Percentiles rank a stretch among this genome's conserved stretches.
These are phyloP conservation scores for Platysteira castanea DNA, from an alignment of 2,113 vertebrate species.

Conservation along the genomic window DNA sequence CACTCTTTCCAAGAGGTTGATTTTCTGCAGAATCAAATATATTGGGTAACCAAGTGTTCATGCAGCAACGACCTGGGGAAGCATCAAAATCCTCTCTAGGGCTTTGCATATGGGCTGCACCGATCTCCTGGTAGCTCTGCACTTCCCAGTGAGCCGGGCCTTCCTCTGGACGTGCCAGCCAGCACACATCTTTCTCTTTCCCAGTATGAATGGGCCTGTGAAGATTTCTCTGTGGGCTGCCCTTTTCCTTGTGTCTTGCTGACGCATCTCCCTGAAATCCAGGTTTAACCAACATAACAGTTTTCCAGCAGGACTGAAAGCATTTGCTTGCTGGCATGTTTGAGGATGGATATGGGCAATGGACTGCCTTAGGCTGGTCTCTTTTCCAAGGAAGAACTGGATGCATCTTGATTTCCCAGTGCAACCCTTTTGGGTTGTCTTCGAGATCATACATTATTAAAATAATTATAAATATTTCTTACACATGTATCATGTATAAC, in stretches of 20 bases:
- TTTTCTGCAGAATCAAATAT: neutral
- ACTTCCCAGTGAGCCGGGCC: neutral
- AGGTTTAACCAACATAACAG: neutral
- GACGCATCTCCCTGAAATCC: neutral
- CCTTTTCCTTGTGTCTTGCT: neutral
- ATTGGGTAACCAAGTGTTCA: neutral
- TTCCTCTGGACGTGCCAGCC: neutral
- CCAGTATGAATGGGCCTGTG: accelerated
- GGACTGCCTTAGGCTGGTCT: neutral
- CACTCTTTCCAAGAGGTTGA: neutral
- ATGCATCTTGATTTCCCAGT: neutral
- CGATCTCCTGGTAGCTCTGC: neutral
- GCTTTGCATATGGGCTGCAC: neutral
- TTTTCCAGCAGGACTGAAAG: neutral
- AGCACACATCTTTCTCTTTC: neutral
- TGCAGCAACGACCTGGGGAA: neutral
- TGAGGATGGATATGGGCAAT: neutral
- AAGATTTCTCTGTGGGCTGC: neutral
- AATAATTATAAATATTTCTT: neutral
- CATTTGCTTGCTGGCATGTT: neutral
- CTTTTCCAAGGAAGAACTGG: neutral
- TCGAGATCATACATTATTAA: neutral
- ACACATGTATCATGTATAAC: accelerated
- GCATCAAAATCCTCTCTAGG: neutral
- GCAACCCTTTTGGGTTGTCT: neutral